These are phyloP conservation scores for Aethes cnicana DNA, from an alignment of 2,888 invertebrate genomes.

Conservation along the genomic window DNA sequence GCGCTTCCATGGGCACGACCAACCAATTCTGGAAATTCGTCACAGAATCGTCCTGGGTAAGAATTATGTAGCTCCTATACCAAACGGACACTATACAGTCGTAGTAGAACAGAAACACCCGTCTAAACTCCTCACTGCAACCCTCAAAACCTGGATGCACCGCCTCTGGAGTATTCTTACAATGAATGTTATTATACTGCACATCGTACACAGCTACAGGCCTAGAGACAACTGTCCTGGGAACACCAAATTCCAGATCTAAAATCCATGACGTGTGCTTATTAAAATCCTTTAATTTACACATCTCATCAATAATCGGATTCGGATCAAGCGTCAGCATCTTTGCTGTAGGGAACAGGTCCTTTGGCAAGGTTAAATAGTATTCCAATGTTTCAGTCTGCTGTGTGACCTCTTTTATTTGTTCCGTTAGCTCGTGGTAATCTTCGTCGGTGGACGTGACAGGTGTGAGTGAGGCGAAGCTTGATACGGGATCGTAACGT, in stretches of 20 bases:
- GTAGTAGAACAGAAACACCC: constrained; percentile 56
- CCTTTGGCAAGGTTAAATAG: constrained; percentile 53
- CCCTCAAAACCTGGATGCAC: constrained; percentile 64
- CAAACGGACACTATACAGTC: constrained; percentile 57
- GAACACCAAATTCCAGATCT: constrained; percentile 63
- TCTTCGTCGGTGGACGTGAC: constrained; percentile 16
- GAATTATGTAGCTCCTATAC: constrained; percentile 55
- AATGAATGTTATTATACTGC: constrained; percentile 55
- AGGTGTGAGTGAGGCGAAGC: constrained; percentile 1
- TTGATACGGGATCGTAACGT: background rate
- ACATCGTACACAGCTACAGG: constrained; percentile 58
- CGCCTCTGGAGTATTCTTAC: constrained; percentile 55
- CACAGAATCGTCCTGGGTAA: constrained; percentile 54
- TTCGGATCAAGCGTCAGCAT: constrained; percentile 58
- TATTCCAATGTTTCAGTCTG: constrained; percentile 42
- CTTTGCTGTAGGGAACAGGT: constrained; percentile 57
- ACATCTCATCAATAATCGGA: constrained; percentile 61
- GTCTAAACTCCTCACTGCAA: constrained; percentile 55
- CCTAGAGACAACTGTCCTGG: constrained; percentile 48
- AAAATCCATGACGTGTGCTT: constrained; percentile 55
- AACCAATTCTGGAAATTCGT: constrained; percentile 66
- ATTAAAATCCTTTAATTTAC: constrained; percentile 47
- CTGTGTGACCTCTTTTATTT: constrained; percentile 1
- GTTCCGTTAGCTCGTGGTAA: background rate
- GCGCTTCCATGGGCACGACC: constrained; percentile 51